phyloP scores from a whole-genome alignment of 2,888 invertebrate species.

The Dexiosoma caninum region DNA sequence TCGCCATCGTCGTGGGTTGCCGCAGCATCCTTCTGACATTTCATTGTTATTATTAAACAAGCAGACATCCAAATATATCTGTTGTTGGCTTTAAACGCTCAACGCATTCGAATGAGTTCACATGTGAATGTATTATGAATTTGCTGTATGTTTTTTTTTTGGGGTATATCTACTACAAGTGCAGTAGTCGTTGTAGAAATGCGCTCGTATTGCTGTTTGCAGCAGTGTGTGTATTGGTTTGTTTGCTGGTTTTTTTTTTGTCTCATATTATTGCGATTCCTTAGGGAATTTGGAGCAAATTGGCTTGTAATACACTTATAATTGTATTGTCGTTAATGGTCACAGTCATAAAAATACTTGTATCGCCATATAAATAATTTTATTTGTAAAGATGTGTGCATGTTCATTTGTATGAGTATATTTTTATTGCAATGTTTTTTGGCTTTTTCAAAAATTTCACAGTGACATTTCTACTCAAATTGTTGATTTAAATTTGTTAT shows the following conservation, averaged over 20 bases:
- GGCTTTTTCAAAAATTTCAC: no score
- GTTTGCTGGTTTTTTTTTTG: neutral
- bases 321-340: constrained; percentile 63
- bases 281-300: constrained; percentile 61
- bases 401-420: neutral
- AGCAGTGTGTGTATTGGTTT: constrained; percentile 38
- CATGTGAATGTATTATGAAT: constrained; percentile 58
- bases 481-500: constrained; percentile 15
- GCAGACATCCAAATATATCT: constrained; percentile 49
- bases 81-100: constrained; percentile 47
- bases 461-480: neutral
- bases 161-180: constrained; percentile 44
- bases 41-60: constrained; percentile 29
- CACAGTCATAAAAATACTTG: constrained; percentile 33
- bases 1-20: neutral
- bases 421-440: neutral
- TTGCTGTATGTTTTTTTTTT: constrained; percentile 30
- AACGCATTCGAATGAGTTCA: constrained; percentile 32
- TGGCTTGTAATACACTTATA: constrained; percentile 65
- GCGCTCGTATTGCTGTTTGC: no score
- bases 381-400: no score
- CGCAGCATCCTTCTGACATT: constrained; percentile 15
- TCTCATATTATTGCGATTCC: constrained; percentile 44
- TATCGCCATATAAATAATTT: neutral
- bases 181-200: constrained; percentile 7